Evolutionary conservation across 2,888 invertebrate genomes (phyloP).

Genomic region (Blera fallax): DNA sequence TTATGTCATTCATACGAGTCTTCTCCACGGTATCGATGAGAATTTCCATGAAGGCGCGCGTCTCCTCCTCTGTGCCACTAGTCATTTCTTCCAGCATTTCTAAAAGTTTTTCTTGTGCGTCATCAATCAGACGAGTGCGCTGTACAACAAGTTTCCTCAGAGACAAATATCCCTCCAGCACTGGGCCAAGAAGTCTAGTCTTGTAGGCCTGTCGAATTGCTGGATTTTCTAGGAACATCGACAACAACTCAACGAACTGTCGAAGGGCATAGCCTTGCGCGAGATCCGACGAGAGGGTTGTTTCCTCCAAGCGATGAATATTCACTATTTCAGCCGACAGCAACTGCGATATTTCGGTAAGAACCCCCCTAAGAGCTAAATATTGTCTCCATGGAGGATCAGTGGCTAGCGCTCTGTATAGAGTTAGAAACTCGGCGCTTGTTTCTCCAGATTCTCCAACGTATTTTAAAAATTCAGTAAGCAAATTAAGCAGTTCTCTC

Average conservation of each 20-base stretch:
- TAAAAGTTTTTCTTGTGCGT: constrained; percentile 96
- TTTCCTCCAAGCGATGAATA: constrained; percentile 94
- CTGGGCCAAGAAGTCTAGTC: constrained; percentile 88
- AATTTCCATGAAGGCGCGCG: constrained; percentile 97
- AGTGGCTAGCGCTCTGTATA: constrained; percentile 92
- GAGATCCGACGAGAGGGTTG: constrained; percentile 95
- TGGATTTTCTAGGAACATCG: constrained; percentile 93
- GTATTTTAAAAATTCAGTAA: constrained; percentile 94
- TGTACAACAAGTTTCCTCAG: constrained; percentile 95
- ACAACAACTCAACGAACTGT: constrained; percentile 93
- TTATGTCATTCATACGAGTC: constrained; percentile 93
- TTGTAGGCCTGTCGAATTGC: constrained; percentile 95
- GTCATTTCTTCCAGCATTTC: constrained; percentile 98
- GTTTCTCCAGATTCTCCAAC: constrained; percentile 94
- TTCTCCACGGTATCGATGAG: constrained; percentile 97
- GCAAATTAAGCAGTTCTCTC: constrained; percentile 90
- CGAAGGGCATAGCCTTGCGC: constrained; percentile 97
- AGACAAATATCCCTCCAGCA: constrained; percentile 94
- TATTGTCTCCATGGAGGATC: constrained; percentile 97
- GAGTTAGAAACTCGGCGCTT: constrained; percentile 93
- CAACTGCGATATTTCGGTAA: constrained; percentile 91
- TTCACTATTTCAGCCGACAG: constrained; percentile 94
- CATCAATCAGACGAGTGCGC: constrained; percentile 96
- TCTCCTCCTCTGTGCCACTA: constrained; percentile 96
- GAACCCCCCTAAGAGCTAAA: constrained; percentile 92